These are phyloP conservation scores for Drosophila parabipectinata DNA, from an alignment of 1,140 invertebrate genomes.

Conservation along the genomic window DNA sequence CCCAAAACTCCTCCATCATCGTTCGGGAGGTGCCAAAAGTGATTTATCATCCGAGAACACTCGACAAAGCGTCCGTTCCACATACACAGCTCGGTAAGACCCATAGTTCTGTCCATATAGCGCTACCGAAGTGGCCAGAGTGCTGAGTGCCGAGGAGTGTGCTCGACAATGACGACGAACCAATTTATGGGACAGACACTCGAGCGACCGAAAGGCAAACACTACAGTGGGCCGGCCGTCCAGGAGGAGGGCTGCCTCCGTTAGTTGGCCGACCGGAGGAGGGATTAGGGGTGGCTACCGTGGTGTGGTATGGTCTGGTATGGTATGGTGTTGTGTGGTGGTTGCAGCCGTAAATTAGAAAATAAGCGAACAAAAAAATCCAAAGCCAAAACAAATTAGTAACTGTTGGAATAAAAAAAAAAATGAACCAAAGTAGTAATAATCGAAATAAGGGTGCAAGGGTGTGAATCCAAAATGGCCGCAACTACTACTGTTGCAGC, in stretches of 20 bases:
- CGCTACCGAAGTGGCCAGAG: slow-evolving; percentile 52
- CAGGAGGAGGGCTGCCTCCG: too few relatives aligned
- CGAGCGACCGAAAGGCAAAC: slow-evolving; percentile 60
- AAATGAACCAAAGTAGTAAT: slow-evolving; percentile 13
- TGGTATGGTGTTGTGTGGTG: slow-evolving; percentile 3
- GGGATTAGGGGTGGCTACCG: background rate
- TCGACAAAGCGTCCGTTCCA: slow-evolving; percentile 30
- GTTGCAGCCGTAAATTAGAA: slow-evolving; percentile 60
- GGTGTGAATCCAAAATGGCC: slow-evolving; percentile 63
- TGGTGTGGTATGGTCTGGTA: slow-evolving; percentile 8
- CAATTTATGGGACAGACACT: slow-evolving; percentile 68
- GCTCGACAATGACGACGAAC: slow-evolving; percentile 70
- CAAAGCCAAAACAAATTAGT: slow-evolving; percentile 61
- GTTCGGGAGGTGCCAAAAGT: slow-evolving; percentile 39
- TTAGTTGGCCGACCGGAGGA: background rate
- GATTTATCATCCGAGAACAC: slow-evolving; percentile 69
- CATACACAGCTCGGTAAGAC: background rate
- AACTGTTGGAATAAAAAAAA: slow-evolving; percentile 27
- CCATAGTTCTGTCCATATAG: slow-evolving; percentile 4
- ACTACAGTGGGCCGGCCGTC: slow-evolving; percentile 16
- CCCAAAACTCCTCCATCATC: slow-evolving; percentile 34
- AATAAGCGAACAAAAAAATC: slow-evolving; percentile 62
- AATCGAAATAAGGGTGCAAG: slow-evolving; percentile 21
- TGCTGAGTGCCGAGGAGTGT: slow-evolving; percentile 44
- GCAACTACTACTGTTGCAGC: slow-evolving; percentile 22